Evolutionary conservation across 1,140 invertebrate species (phyloP).

Genomic region (Orchesella cincta): DNA sequence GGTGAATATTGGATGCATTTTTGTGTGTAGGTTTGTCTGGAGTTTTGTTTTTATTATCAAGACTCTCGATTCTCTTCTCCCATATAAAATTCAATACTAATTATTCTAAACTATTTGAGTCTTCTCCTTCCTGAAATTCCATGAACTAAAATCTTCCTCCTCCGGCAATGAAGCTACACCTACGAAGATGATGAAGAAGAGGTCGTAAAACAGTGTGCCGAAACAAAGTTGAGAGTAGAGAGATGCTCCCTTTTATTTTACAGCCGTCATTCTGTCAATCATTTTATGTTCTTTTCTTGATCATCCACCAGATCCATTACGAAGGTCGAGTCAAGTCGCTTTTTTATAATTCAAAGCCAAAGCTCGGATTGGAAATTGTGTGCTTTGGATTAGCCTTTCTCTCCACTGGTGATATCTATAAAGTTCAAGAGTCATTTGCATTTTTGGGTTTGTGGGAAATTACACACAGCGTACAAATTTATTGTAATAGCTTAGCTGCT

Average conservation of each 20-base stretch:
- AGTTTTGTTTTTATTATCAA: neutral
- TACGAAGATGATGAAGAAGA: neutral
- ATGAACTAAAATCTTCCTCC: neutral
- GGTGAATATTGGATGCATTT: neutral
- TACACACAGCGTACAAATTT: neutral
- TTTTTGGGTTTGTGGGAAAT: neutral
- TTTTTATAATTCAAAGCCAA: neutral
- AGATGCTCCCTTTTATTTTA: neutral
- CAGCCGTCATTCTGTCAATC: slow-evolving; percentile 23
- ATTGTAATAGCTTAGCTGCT: neutral
- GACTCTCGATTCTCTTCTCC: neutral
- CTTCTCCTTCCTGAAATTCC: slow-evolving; percentile 14
- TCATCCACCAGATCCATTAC: neutral
- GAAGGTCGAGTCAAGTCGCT: neutral
- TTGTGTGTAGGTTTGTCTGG: neutral
- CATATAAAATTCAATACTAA: no score
- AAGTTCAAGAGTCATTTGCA: neutral
- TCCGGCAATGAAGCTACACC: neutral
- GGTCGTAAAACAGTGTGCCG: neutral
- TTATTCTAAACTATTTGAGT: no score
- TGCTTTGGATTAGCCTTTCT: neutral
- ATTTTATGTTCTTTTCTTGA: neutral
- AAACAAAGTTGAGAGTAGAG: neutral
- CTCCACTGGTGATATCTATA: neutral
- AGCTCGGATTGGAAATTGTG: neutral